Conservation (phyloP, 2,113 vertebrate species). For the Laticauda laticaudata region DNA sequence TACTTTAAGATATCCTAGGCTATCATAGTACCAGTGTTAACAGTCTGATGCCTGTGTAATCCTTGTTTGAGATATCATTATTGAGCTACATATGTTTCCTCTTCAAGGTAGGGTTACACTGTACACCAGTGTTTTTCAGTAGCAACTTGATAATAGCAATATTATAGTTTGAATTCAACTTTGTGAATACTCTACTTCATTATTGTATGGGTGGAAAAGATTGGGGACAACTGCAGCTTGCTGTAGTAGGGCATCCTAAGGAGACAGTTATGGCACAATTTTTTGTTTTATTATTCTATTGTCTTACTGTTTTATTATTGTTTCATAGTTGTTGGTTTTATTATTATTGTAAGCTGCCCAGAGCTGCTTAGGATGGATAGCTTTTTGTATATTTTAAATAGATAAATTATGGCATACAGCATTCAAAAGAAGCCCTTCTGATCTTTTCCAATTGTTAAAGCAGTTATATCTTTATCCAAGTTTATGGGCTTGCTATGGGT, state of each 20-base stretch:
- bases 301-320: no score
- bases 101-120: not conserved
- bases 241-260: no score
- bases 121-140: not conserved
- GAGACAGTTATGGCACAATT: no score
- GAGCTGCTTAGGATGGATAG: no score
- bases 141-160: not conserved
- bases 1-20: not conserved
- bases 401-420: not conserved
- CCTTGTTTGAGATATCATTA: not conserved
- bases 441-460: not conserved
- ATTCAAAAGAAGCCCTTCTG: not conserved
- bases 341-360: no score
- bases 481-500: not conserved
- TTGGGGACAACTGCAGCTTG: no score
- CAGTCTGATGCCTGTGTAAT: not conserved
- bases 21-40: not conserved
- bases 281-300: no score
- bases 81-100: not conserved
- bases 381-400: no score
- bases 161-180: not conserved
- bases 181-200: not conserved
- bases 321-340: no score
- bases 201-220: not conserved
- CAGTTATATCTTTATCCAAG: not conserved